phyloP scores from a whole-genome alignment of 2,797 vertebrate species.

The Cirrhinus molitorella region DNA sequence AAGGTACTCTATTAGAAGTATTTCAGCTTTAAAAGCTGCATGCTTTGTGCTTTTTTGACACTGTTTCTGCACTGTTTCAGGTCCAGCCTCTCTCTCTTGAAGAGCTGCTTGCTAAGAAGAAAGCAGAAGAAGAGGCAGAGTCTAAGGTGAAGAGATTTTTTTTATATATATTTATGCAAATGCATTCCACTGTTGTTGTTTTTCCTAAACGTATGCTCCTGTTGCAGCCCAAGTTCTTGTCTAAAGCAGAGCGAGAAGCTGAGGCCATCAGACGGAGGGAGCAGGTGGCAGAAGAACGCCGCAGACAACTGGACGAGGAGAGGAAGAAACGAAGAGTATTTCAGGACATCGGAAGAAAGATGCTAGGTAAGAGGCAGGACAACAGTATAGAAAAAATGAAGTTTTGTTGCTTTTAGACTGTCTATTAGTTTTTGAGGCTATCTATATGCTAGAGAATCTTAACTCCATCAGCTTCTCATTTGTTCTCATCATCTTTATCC shows the following conservation, averaged over 20 bases:
- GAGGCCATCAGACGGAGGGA: slow-evolving; percentile 92
- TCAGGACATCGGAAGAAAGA: slow-evolving; percentile 95
- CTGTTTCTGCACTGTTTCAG: slow-evolving; percentile 68
- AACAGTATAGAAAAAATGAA: neutral
- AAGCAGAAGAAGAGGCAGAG: slow-evolving; percentile 95
- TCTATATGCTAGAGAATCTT: no score
- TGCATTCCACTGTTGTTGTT: neutral
- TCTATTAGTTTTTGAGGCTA: neutral
- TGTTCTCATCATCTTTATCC: neutral
- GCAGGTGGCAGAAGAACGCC: slow-evolving; percentile 88
- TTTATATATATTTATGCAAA: neutral
- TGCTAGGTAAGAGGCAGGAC: slow-evolving; percentile 84
- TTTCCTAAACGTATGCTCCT: neutral
- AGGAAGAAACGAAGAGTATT: slow-evolving; percentile 94
- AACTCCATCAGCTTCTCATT: neutral
- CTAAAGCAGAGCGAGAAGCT: slow-evolving; percentile 91
- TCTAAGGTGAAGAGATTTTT: slow-evolving; percentile 83
- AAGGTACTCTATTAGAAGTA: slow-evolving; percentile 79
- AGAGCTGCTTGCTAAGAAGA: slow-evolving; percentile 96
- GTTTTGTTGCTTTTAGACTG: neutral
- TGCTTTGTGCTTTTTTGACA: neutral
- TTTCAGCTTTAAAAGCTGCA: neutral
- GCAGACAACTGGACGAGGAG: slow-evolving; percentile 88
- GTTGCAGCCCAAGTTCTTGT: slow-evolving; percentile 94
- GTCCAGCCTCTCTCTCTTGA: slow-evolving; percentile 93